Evolutionary conservation across 92 coral and sea anemone genomes (phyloP).

Genomic region (Umimayanthus chanpuru): DNA sequence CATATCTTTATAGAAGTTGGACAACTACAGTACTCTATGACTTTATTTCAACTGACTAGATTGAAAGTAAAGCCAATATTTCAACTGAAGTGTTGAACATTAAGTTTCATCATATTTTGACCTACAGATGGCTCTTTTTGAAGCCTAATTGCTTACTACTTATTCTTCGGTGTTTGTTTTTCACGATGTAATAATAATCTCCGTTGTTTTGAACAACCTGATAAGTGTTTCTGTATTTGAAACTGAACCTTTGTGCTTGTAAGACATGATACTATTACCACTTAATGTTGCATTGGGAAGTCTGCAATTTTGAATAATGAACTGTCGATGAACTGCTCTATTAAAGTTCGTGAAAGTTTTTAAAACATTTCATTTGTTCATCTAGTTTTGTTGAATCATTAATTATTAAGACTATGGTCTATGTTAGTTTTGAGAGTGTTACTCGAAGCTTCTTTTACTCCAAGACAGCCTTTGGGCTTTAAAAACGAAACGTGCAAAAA

Average conservation of each 20-base stretch:
- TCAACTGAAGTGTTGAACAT: conserved; percentile 1
- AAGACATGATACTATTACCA: background rate
- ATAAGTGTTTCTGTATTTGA: background rate
- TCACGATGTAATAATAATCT: conserved; percentile 1
- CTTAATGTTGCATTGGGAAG: background rate
- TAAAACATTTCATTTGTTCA: background rate
- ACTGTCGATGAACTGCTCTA: conserved; percentile 1
- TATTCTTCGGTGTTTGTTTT: background rate
- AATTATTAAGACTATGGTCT: conserved; percentile 21
- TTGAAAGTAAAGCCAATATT: background rate
- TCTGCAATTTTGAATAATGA: background rate
- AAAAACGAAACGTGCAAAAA: conserved; percentile 33
- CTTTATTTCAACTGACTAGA: background rate
- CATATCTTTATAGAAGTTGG: background rate
- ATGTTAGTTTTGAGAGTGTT: background rate
- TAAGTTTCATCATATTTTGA: background rate
- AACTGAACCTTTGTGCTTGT: background rate
- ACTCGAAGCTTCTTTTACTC: background rate
- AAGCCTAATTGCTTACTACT: background rate
- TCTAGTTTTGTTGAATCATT: background rate
- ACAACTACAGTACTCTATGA: background rate
- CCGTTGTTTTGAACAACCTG: conserved; percentile 7
- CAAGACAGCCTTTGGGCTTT: background rate
- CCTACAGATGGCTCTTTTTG: background rate
- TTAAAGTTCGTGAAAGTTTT: conserved; percentile 18